These are phyloP conservation scores for Pollenia griseotomentosa DNA, from an alignment of 2,888 invertebrate genomes.

Conservation along the genomic window DNA sequence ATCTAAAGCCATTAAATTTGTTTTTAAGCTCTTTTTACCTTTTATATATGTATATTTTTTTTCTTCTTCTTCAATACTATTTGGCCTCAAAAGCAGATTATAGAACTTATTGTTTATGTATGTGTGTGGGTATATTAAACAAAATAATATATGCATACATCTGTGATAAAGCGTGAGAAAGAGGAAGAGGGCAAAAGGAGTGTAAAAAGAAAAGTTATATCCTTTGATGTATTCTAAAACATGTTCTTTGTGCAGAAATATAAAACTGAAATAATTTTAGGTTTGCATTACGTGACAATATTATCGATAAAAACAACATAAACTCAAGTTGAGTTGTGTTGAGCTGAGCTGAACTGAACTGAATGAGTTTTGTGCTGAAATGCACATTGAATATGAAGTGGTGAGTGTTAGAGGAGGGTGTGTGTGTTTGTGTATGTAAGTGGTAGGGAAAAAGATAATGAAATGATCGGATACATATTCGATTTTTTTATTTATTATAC, in stretches of 20 bases:
- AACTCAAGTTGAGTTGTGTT: conserved; percentile 31
- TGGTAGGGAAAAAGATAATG: conserved; percentile 56
- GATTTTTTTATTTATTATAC: conserved; percentile 56
- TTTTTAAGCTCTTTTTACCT: conserved; percentile 14
- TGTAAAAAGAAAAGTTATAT: conserved; percentile 39
- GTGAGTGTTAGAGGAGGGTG: not conserved
- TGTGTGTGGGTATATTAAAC: conserved; percentile 18
- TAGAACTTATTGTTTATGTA: conserved; percentile 23
- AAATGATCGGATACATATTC: conserved; percentile 68
- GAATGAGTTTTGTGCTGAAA: conserved; percentile 20
- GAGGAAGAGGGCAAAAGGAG: not conserved
- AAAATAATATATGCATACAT: conserved; percentile 58
- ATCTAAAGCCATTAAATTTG: conserved; percentile 55
- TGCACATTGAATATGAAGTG: conserved; percentile 50
- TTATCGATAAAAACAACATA: conserved; percentile 61
- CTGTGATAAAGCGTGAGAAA: not conserved
- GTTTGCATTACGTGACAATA: conserved; percentile 72
- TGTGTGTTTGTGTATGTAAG: not conserved
- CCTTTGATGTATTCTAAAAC: conserved; percentile 68
- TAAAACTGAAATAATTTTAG: conserved; percentile 70
- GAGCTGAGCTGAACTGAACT: not conserved
- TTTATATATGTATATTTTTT: conserved; percentile 25
- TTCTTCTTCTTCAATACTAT: conserved; percentile 4
- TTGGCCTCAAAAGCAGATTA: conserved; percentile 22
- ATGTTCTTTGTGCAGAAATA: conserved; percentile 62